Conservation (phyloP, 2,888 invertebrate genomes). For the Amiota mariae region DNA sequence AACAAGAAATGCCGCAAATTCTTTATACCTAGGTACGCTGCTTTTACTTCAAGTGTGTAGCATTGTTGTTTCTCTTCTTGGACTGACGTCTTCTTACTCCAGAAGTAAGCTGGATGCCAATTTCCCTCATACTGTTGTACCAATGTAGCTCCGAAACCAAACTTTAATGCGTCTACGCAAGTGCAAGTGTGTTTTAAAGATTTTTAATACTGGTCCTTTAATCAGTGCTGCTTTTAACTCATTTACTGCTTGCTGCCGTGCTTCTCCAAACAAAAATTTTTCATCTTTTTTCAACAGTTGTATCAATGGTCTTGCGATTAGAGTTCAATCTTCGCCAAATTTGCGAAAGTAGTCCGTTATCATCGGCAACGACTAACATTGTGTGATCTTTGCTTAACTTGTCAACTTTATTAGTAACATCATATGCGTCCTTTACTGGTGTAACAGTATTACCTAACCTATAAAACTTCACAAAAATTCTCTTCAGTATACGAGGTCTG, state of each 20-base stretch:
- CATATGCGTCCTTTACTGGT: too few species aligned
- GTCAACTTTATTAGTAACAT: too few species aligned
- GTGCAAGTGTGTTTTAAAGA: background rate
- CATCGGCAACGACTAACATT: too few species aligned
- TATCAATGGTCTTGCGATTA: slow-evolving; percentile 6
- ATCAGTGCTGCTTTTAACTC: background rate
- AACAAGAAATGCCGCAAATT: too few species aligned
- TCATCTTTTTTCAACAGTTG: slow-evolving; percentile 15
- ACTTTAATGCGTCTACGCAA: background rate
- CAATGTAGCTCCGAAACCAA: background rate
- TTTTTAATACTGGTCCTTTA: background rate
- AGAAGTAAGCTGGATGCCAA: background rate
- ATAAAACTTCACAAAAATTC: too few species aligned
- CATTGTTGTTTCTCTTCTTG: background rate
- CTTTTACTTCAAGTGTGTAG: slow-evolving; percentile 52
- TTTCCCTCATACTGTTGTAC: background rate
- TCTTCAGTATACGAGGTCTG: too few species aligned
- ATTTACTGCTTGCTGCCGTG: slow-evolving; percentile 22
- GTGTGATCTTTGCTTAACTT: too few species aligned
- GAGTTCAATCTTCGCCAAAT: background rate
- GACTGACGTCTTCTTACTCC: background rate
- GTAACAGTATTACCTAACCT: too few species aligned
- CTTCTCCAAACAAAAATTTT: slow-evolving; percentile 21
- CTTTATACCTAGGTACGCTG: too few species aligned
- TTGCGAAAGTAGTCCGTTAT: background rate